Evolutionary conservation across 2,797 vertebrate genomes (phyloP).

Genomic region (Poeciliopsis turneri): DNA sequence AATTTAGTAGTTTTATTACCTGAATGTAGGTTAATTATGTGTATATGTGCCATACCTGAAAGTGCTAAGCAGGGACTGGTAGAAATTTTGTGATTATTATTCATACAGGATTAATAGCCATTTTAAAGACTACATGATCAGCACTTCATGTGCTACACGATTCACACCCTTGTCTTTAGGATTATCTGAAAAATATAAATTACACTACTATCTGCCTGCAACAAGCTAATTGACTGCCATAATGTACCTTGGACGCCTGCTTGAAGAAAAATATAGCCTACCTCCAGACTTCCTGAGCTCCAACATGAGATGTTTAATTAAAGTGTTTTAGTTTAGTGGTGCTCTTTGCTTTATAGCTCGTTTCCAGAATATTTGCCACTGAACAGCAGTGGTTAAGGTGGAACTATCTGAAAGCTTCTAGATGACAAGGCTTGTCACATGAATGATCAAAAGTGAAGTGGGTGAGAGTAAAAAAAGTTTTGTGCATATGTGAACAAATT

Average conservation of each 20-base stretch:
- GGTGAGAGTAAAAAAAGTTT: neutral
- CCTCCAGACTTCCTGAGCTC: neutral
- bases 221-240: conserved; percentile 3
- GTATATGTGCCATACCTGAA: neutral
- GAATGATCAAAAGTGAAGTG: neutral
- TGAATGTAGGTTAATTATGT: neutral
- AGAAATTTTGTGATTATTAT: neutral
- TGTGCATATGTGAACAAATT: neutral
- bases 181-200: neutral
- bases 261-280: conserved; percentile 3
- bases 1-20: neutral
- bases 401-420: neutral
- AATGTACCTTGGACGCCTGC: neutral
- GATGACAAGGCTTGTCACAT: neutral
- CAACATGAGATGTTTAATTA: conserved; percentile 1
- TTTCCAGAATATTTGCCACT: neutral
- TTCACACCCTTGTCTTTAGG: neutral
- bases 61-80: neutral
- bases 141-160: neutral
- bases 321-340: neutral
- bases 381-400: neutral
- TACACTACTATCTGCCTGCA: neutral
- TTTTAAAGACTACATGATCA: neutral
- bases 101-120: neutral
- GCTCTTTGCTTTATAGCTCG: neutral